A percentile compares a stretch with the other conserved stretches of the same genome.
phyloP scores from a whole-genome alignment of 2,113 vertebrate genomes.

The Sylvicapra grimmia region DNA sequence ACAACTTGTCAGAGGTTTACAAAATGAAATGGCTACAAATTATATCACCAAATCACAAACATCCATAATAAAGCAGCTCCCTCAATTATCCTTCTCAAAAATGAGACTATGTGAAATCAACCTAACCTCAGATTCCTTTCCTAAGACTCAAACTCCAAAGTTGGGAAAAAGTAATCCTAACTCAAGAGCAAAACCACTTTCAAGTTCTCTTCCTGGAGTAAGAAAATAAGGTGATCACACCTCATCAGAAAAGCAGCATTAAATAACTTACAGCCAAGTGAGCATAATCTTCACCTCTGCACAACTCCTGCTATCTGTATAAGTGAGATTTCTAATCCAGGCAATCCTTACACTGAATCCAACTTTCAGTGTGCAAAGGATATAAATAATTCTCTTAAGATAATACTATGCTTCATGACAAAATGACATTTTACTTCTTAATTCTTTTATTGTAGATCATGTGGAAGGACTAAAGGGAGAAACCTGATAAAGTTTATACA shows the following conservation, averaged over 20 bases:
- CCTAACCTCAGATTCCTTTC: not conserved
- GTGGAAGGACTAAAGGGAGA: not conserved
- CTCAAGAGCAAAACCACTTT: not conserved
- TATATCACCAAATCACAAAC: constrained; percentile 46
- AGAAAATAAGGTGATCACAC: not conserved
- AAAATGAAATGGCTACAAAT: constrained; percentile 36
- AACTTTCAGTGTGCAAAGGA: not conserved
- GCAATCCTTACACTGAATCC: not conserved
- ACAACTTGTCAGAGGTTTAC: constrained; percentile 13
- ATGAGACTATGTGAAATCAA: constrained; percentile 21
- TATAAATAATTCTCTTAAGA: not conserved
- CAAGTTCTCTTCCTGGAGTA: not conserved
- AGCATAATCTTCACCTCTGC: not conserved
- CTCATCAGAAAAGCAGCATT: not conserved
- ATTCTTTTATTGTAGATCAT: not conserved
- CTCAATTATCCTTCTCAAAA: constrained; percentile 24
- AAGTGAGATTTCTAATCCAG: not conserved
- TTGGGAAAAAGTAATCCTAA: not conserved
- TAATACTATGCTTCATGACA: not conserved
- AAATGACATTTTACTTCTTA: not conserved
- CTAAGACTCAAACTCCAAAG: not conserved
- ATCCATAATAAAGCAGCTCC: not conserved
- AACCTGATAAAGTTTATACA: not conserved
- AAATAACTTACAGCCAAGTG: not conserved
- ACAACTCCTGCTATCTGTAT: not conserved